Evolutionary conservation across 2,888 invertebrate species (phyloP).

Genomic region (Dicranocentrus wangi): DNA sequence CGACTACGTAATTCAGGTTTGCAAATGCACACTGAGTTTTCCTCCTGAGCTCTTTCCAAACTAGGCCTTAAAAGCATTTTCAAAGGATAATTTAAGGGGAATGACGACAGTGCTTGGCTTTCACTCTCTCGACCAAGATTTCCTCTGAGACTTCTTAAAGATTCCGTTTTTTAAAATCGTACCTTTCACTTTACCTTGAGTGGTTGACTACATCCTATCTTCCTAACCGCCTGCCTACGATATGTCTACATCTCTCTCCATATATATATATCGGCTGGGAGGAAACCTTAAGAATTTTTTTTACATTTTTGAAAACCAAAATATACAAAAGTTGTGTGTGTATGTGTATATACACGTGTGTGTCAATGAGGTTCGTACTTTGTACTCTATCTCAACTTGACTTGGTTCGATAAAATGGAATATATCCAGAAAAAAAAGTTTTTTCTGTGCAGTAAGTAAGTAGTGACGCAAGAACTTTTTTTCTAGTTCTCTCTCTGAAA

Average conservation of each 20-base stretch:
- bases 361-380: neutral
- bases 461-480: too few relatives aligned
- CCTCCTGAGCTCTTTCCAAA: conserved; percentile 9
- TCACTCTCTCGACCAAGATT: conserved; percentile 27
- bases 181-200: conserved; percentile 18
- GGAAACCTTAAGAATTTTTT: too few relatives aligned
- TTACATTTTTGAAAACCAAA: too few relatives aligned
- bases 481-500: too few relatives aligned
- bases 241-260: too few relatives aligned
- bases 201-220: too few relatives aligned
- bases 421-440: neutral
- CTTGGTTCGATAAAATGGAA: neutral
- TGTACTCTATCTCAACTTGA: neutral
- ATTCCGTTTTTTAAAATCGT: conserved; percentile 24
- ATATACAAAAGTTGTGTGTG: too few relatives aligned
- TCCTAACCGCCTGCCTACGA: too few relatives aligned
- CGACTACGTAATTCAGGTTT: neutral
- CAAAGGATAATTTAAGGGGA: conserved; percentile 32
- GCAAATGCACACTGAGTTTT: neutral
- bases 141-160: conserved; percentile 42
- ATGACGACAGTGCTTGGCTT: conserved; percentile 25
- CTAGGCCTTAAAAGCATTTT: conserved; percentile 22
- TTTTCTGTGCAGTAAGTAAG: neutral
- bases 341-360: too few relatives aligned
- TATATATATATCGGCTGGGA: too few relatives aligned